These are phyloP conservation scores for Catocala fraxini DNA, from an alignment of 2,888 invertebrate species.

Conservation along the genomic window DNA sequence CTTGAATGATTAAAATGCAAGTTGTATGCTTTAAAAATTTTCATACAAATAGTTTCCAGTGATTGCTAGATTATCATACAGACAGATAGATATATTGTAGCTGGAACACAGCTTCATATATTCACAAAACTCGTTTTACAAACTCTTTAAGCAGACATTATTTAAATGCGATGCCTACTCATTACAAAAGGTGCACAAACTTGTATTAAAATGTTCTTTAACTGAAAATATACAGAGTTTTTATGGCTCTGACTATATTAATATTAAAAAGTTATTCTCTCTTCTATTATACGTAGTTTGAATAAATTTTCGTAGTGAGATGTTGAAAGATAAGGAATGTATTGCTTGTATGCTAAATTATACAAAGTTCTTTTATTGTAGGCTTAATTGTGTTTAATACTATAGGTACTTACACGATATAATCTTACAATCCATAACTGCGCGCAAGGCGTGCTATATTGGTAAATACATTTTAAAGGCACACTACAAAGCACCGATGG, in stretches of 20 bases:
- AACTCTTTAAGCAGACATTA: conserved; percentile 10
- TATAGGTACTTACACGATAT: no score
- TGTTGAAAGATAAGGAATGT: no score
- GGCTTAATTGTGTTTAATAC: no score
- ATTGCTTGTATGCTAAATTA: no score
- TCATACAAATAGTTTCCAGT: conserved; percentile 70
- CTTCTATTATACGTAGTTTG: no score
- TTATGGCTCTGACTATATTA: background rate
- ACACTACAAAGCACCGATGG: no score
- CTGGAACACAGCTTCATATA: conserved; percentile 1
- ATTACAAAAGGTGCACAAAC: conserved; percentile 14
- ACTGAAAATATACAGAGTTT: conserved; percentile 1
- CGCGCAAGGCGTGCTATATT: no score
- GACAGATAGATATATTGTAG: conserved; percentile 42
- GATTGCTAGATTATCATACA: conserved; percentile 74
- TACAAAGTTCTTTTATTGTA: no score
- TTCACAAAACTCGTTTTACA: conserved; percentile 7
- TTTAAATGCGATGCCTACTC: conserved; percentile 6
- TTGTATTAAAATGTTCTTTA: conserved; percentile 10
- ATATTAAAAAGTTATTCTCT: conserved; percentile 5
- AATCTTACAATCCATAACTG: no score
- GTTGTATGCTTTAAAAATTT: conserved; percentile 56
- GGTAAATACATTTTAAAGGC: no score
- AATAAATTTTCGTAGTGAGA: no score
- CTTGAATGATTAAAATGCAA: conserved; percentile 58